Base-by-base conservation (phyloP, 2,797 vertebrate genomes). In the Valencia hispanica region DNA sequence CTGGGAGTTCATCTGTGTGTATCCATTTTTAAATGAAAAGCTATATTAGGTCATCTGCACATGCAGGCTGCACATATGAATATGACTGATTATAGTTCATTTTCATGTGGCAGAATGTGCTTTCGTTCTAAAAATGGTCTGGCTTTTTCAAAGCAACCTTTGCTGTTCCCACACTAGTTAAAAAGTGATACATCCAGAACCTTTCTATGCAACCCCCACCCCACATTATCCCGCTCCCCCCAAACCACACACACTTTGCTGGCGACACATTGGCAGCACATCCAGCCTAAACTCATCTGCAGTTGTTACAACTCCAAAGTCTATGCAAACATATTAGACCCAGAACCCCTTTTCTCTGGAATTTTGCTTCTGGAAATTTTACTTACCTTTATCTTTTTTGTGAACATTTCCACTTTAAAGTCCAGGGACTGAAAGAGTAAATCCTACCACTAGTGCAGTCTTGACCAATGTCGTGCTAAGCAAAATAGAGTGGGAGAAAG, bases 31-130 rank as follows among this genome's bases (percentile, higher is more conserved):
- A 74, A 84, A 82, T 74, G 25, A 79, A 45, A 80, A 75, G 47
- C 75, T 84, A 78, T 85, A 81, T 72, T 70, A 75, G 50, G 61
- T 14, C 73, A 77, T 82, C 71, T 82, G 72, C 80, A 25, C 61
- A 65, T 63, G 66, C 72, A 74, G 70, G 53, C 32, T 12, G 48
- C 4, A 78, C 68, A 63, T 80, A 55, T 78, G 77, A 85, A 70
- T 85, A 63, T 75, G 85, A 88, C 85, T 85, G 77, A 88, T 87
- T 88, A 45, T 17, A 57, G 32, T 85, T 86, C 61, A 84, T 84
- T 86, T 88, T 75, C 82, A 84, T 79, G 59, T 82, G 63, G 77
- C 77, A 83, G 55, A 73, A 59, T 82, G 79, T 66, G 61, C 77
- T 73, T 78, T 69, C 22, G 47, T 78, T 76, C 71, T 78, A 61